Conservation (phyloP, 2,113 vertebrate genomes). For the Cyprinodon variegatus region DNA sequence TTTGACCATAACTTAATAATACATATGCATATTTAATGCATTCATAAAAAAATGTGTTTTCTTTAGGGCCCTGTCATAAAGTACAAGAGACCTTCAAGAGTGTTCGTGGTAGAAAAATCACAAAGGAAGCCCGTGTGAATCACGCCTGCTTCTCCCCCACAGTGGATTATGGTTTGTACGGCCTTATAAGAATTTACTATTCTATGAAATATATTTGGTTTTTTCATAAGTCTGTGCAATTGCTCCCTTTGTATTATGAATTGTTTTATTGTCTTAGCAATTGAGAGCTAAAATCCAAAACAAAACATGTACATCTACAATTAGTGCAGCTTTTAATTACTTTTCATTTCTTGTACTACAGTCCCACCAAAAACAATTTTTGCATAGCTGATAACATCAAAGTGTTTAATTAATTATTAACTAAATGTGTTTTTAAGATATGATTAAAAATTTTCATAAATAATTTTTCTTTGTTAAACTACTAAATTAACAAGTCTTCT, state of each 20-base stretch:
- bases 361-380: no score
- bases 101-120: neutral
- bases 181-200: neutral
- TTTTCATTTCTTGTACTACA: no score
- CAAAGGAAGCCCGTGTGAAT: slow-evolving; percentile 16
- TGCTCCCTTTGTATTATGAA: neutral
- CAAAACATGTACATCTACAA: neutral
- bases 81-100: slow-evolving; percentile 44
- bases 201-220: neutral
- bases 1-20: neutral
- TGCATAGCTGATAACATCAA: no score
- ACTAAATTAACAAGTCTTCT: no score
- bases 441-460: no score
- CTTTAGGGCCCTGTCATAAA: slow-evolving; percentile 73
- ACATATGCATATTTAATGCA: neutral
- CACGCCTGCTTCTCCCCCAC: slow-evolving; percentile 72
- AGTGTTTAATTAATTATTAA: no score
- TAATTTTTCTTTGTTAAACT: no score
- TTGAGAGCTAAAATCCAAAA: neutral
- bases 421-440: no score
- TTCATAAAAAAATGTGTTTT: neutral
- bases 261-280: neutral
- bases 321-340: no score
- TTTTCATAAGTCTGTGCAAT: neutral
- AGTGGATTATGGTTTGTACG: slow-evolving; percentile 75